These are phyloP conservation scores for Drosophila ironensis DNA, from an alignment of 1,140 invertebrate genomes.

Conservation along the genomic window DNA sequence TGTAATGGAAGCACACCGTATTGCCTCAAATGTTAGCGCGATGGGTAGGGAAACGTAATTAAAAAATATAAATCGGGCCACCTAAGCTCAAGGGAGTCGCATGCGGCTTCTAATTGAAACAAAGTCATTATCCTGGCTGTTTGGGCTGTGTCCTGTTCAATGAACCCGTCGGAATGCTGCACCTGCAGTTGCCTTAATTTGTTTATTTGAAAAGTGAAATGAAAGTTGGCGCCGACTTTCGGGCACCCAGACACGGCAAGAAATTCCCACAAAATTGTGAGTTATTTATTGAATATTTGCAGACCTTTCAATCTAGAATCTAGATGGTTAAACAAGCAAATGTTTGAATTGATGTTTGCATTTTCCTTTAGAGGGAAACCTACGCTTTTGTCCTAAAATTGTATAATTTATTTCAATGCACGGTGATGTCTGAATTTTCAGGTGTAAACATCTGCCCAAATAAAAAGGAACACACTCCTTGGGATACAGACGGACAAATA, in stretches of 20 bases:
- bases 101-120: conserved; percentile 29
- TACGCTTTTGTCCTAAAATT: no score
- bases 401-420: neutral
- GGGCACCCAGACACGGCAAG: neutral
- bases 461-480: conserved; percentile 6
- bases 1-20: conserved; percentile 60
- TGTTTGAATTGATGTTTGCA: no score
- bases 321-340: no score
- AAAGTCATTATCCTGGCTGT: conserved; percentile 36
- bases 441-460: conserved; percentile 6
- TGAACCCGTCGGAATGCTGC: conserved; percentile 31
- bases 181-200: conserved; percentile 32
- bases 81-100: conserved; percentile 6
- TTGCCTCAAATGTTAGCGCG: neutral
- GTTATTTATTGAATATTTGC: no score
- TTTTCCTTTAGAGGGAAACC: no score
- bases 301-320: neutral
- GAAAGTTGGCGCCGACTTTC: conserved; percentile 14
- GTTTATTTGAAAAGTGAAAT: conserved; percentile 34
- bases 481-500: conserved; percentile 37
- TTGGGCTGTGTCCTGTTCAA: conserved; percentile 18
- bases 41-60: conserved; percentile 21
- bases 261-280: no score
- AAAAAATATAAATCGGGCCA: conserved; percentile 45
- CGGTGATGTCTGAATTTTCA: neutral